A percentile compares a stretch with the other conserved stretches of the same genome.
phyloP scores from a whole-genome alignment of 1,140 invertebrate genomes.

The Tetragonula clypearis region DNA sequence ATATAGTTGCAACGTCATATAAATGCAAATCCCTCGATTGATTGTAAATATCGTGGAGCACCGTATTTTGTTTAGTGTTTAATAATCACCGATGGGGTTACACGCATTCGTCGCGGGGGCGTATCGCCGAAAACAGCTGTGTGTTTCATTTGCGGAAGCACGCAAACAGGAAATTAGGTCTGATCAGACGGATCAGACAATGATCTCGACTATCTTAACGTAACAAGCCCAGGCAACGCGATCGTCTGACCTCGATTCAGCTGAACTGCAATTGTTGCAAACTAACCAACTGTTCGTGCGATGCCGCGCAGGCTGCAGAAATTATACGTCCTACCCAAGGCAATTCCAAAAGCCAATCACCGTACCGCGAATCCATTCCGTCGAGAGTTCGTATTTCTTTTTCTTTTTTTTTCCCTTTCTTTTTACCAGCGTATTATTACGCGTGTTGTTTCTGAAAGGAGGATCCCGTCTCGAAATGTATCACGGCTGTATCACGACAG shows the following conservation, averaged over 20 bases:
- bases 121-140: not conserved
- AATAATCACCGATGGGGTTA: not conserved
- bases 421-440: too few species aligned
- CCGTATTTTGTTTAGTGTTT: too few species aligned
- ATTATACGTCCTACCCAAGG: not conserved
- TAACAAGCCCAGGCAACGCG: not conserved
- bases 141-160: not conserved
- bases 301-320: not conserved
- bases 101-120: not conserved
- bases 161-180: not conserved
- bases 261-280: not conserved
- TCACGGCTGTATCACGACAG: too few species aligned
- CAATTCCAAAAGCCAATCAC: not conserved
- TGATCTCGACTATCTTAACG: slow-evolving; percentile 3
- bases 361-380: not conserved
- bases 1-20: too few species aligned
- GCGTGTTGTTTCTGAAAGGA: too few species aligned
- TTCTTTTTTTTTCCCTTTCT: too few species aligned
- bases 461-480: too few species aligned
- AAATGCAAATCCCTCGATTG: too few species aligned
- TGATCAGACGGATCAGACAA: not conserved
- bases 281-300: not conserved
- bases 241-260: slow-evolving; percentile 12
- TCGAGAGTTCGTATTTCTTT: too few species aligned
- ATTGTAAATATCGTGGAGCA: too few species aligned